A percentile compares a stretch with the other conserved stretches of the same genome.
Evolutionary conservation across 2,113 vertebrate genomes (phyloP).

Genomic region (Ammodytes dubius): DNA sequence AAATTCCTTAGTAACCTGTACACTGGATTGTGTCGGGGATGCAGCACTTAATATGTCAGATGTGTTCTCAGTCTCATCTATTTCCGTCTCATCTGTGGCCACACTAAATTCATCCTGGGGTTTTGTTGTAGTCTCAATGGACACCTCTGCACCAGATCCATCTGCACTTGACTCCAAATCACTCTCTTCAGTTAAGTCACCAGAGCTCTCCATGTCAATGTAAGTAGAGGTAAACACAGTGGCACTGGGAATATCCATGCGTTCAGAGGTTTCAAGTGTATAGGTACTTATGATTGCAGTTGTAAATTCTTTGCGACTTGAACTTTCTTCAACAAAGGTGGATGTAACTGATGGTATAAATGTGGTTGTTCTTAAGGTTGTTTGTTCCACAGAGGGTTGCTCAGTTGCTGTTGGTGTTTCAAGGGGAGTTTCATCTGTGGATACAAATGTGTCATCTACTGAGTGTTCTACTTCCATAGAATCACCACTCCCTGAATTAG

Average conservation of each 20-base stretch:
- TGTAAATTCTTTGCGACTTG: constrained; percentile 11
- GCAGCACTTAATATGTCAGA: constrained; percentile 3
- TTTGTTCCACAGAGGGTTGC: neutral
- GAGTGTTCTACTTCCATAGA: constrained; percentile 5
- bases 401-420: constrained; percentile 1
- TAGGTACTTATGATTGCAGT: constrained; percentile 16
- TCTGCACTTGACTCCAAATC: constrained; percentile 63
- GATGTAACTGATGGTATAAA: constrained; percentile 18
- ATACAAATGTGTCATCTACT: constrained; percentile 13
- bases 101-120: constrained; percentile 39
- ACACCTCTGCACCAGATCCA: constrained; percentile 45
- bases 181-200: constrained; percentile 24
- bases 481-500: constrained; percentile 12
- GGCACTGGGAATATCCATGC: constrained; percentile 34
- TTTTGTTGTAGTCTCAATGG: constrained; percentile 39
- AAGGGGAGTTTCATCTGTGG: constrained; percentile 8
- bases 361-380: constrained; percentile 6
- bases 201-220: constrained; percentile 62
- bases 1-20: constrained; percentile 4
- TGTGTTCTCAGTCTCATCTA: constrained; percentile 35
- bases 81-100: constrained; percentile 76
- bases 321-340: constrained; percentile 22
- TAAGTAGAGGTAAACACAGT: constrained; percentile 21
- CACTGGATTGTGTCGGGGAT: constrained; percentile 17
- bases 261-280: constrained; percentile 23